Base-by-base conservation (phyloP, 2,888 invertebrate genomes). In the Macropis europaea region DNA sequence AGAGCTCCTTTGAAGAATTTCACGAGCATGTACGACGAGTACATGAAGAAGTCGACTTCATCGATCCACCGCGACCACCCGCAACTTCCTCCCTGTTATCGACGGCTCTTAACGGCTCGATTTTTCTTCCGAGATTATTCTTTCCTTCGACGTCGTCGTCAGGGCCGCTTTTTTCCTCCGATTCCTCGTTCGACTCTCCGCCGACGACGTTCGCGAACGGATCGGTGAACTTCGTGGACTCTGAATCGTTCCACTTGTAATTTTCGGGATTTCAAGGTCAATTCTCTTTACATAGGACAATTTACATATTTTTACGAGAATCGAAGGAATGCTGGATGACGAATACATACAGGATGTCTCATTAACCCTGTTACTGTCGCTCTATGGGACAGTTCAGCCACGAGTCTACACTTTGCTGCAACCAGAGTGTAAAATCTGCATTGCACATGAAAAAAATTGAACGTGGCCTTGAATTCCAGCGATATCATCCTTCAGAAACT, bases 71-170 rank as follows among this genome's bases (percentile, higher is more conserved):
- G 2, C 54, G 40, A 62, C 13, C 56, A 22, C 15, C 34, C 19
- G 7, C 11, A 52, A 53, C 9, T 54, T 30, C 40, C 38, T 42
- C 38, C 22, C 4, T 38, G 60, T n/a, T 59, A 69, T 73, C 57
- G 57, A 64, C 47, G 47, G 19, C 53, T 50, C 57, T 47, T 50
- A 56, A 50, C 38, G 34, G 15, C 30, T 19, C 32, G 43, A 62
- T 26, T 43, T 13, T 17, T 3, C n/a, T 17, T 9, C 7, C 2
- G 0, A 6, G 17, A 60, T 43, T 40, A 28, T 22, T 64, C 36
- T n/a, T 19, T 1, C 7, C 45, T 6, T 1, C n/a, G 9, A 13
- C 30, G 19, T n/a, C 26, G 9, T 11, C 30, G 28, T 17, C 45
- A 19, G 13, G 36, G 34, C 17, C 17, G 4, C 9, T 11, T 15